Evolutionary conservation across 2,113 vertebrate genomes (phyloP).

Genomic region (Sander lucioperca): DNA sequence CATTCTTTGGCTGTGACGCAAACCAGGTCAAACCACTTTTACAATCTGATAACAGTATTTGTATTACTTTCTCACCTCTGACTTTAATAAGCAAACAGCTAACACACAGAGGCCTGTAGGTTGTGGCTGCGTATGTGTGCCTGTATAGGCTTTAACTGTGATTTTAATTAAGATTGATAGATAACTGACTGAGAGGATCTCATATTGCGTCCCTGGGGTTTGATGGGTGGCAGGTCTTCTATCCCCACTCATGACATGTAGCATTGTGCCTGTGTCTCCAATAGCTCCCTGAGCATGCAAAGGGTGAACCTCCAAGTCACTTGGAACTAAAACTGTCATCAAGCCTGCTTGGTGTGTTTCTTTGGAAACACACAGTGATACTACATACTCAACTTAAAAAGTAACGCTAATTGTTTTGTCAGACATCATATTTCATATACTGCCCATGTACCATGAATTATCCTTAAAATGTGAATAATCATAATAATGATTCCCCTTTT

Average conservation of each 20-base stretch:
- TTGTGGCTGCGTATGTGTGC: conserved; percentile 13
- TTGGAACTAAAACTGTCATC: conserved; percentile 51
- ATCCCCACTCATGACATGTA: conserved; percentile 39
- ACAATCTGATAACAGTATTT: conserved; percentile 61
- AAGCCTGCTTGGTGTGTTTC: conserved; percentile 30
- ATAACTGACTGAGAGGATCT: conserved; percentile 41
- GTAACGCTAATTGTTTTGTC: background rate
- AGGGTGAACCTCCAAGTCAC: conserved; percentile 27
- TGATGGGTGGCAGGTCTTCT: conserved; percentile 42
- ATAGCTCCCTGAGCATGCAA: conserved; percentile 47
- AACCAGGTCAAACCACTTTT: conserved; percentile 23
- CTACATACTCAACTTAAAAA: background rate
- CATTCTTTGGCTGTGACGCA: conserved; percentile 57
- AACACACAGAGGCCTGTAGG: conserved; percentile 7
- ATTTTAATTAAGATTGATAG: conserved; percentile 61
- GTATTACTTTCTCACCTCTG: conserved; percentile 56
- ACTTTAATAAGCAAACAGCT: conserved; percentile 43
- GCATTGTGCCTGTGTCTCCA: conserved; percentile 31
- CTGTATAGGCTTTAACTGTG: conserved; percentile 14
- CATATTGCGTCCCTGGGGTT: conserved; percentile 46
- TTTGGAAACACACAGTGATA: background rate
- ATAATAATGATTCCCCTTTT: background rate
- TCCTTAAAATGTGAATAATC: background rate
- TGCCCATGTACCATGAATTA: background rate
- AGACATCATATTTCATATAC: background rate